Percentiles rank a stretch among this genome's conserved stretches.
Conservation (phyloP, 2,797 vertebrate genomes). For the Phoeniculus purpureus region DNA sequence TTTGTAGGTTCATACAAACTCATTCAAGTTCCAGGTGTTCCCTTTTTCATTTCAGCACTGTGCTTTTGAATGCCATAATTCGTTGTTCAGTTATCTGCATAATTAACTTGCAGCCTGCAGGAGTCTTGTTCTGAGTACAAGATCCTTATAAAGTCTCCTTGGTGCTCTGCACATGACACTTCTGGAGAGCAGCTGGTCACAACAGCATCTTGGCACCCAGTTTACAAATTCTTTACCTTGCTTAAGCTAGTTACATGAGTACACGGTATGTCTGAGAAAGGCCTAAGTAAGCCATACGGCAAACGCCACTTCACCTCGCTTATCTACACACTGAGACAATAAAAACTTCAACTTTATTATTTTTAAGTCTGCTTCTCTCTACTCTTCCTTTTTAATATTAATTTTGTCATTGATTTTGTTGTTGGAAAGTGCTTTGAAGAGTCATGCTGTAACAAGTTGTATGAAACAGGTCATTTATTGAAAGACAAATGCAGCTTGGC, state of each 20-base stretch:
- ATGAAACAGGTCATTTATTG: neutral
- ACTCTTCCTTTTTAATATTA: neutral
- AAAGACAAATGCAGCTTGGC: neutral
- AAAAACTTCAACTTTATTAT: neutral
- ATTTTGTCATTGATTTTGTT: neutral
- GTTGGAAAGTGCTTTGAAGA: neutral
- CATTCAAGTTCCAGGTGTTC: slow-evolving; percentile 15
- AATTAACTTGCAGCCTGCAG: neutral
- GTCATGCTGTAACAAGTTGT: neutral
- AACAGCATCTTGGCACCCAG: neutral
- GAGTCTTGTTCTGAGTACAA: neutral
- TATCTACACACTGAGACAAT: neutral
- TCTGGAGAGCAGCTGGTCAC: neutral
- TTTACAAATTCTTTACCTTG: neutral
- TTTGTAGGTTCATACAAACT: slow-evolving; percentile 10
- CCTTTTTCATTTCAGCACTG: neutral
- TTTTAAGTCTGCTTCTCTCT: neutral
- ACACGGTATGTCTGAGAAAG: neutral
- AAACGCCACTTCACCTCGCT: neutral
- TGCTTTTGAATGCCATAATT: neutral
- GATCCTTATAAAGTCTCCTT: neutral
- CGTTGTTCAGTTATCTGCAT: neutral
- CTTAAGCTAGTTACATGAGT: neutral
- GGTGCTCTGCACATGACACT: neutral
- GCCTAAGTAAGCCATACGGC: neutral